Conservation (phyloP, 2,113 vertebrate species). For the Hyperoodon ampullatus region DNA sequence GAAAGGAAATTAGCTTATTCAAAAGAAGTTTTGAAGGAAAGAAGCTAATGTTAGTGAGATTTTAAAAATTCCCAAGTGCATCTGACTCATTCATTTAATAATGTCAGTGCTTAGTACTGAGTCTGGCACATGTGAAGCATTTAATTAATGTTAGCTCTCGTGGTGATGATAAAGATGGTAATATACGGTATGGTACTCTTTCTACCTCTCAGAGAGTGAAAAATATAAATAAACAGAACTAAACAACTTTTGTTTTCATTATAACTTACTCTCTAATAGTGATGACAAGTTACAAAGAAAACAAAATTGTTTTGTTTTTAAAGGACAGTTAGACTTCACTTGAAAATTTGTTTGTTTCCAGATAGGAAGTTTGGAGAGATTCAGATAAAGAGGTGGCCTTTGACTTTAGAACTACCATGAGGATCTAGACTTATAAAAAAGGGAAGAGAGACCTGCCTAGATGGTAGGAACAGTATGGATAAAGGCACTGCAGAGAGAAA, state of each 20-base stretch:
- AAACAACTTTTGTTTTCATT: background rate
- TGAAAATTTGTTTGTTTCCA: background rate
- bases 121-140: background rate
- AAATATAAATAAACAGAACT: background rate
- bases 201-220: background rate
- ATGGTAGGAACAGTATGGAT: background rate
- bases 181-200: background rate
- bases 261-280: background rate
- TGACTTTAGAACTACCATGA: background rate
- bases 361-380: background rate
- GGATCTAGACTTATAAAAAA: background rate
- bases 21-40: background rate
- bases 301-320: background rate
- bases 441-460: background rate
- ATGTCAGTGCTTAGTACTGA: background rate
- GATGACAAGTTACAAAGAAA: background rate
- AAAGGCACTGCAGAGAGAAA: background rate
- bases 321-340: background rate
- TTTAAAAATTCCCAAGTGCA: background rate
- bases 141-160: background rate
- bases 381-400: background rate
- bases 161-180: background rate
- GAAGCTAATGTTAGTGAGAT: background rate
- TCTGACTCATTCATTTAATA: background rate
- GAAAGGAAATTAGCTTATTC: background rate